Evolutionary conservation across 2,888 invertebrate species (phyloP), one percentile per base, ranked within the genome.

Genomic region (Taphrorychus bicolor): DNA sequence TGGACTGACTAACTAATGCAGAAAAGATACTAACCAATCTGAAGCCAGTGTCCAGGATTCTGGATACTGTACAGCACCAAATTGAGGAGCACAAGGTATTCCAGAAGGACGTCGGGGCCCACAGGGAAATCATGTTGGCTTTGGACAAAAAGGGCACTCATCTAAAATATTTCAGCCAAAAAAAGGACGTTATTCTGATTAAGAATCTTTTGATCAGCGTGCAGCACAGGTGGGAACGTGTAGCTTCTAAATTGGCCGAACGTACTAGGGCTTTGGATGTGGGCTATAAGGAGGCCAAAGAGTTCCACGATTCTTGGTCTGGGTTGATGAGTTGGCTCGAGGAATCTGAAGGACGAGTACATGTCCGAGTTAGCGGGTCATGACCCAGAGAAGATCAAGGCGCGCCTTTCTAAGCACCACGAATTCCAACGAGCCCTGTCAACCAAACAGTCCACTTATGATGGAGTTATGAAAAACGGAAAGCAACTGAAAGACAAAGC

Each of bases 161-260:
- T 79, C 87, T 99, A 61, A 98, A 98, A 82, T 98, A 98, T 85
- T 98, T 98, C 86, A 97, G 97, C 77, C 98, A 99, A 85, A 99
- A 98, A 82, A 98, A 98, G 80, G 99, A 99, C 81, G 97, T 98
- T 0, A 98, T 98, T 76, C 87, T 98, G 21, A 98, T 99, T 79
- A 99, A 98, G 85, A 99, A 99, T 83, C 85, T 98, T 68, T 86
- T 99, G 61, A 94, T 98, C 24, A 96, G 97, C 64, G 96, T 98
- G 0, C 98, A 98, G 82, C 98, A 98, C 82, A 87, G 98, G 16
- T 98, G 98, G 97, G 98, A 99, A 83, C 88, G 98, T 53, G 95
- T 99, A 0, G 95, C 97, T 0, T 94, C 96, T 1, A 95, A 95
- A 82, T 92, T 95, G 0, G 96, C 97, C 0, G 98, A 99, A 82